These are phyloP conservation scores for Protomyctophum bolini DNA, from an alignment of 2,113 vertebrate species.

Conservation along the genomic window DNA sequence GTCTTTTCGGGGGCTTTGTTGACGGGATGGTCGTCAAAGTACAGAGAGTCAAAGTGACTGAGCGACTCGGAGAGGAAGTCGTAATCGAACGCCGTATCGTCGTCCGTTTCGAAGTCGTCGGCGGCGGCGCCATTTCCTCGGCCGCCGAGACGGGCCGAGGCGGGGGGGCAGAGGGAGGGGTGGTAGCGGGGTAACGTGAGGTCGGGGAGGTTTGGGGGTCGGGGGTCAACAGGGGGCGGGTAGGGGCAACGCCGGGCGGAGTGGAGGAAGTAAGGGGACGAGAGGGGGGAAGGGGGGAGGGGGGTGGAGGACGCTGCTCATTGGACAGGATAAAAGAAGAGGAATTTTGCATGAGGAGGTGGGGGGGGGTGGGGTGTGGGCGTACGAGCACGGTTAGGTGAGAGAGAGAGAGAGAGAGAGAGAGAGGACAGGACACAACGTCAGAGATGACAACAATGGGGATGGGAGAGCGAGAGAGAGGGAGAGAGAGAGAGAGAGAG, in stretches of 20 bases:
- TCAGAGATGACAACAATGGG: background rate
- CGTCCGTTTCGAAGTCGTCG: slow-evolving; percentile 28
- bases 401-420: slow-evolving; percentile 3
- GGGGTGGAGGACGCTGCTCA: slow-evolving; percentile 77
- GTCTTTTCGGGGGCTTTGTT: slow-evolving; percentile 27
- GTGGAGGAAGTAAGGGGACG: slow-evolving; percentile 78
- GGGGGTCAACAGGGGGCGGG: slow-evolving; percentile 42
- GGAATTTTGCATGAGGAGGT: slow-evolving; percentile 11
- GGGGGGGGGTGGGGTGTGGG: slow-evolving; percentile 7
- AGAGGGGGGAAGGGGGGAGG: slow-evolving; percentile 38
- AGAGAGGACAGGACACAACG: slow-evolving; percentile 14
- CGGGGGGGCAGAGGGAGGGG: too few species aligned
- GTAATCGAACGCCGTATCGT: slow-evolving; percentile 3
- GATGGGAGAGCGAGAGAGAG: background rate
- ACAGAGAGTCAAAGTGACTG: slow-evolving; percentile 69
- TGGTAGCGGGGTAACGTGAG: too few species aligned
- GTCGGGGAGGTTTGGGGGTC: slow-evolving; percentile 47
- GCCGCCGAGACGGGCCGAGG: too few species aligned
- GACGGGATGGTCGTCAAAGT: slow-evolving; percentile 43
- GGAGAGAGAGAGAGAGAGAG: slow-evolving; percentile 40
- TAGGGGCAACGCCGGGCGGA: slow-evolving; percentile 65
- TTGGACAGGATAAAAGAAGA: slow-evolving; percentile 14
- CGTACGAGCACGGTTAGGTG: slow-evolving; percentile 22
- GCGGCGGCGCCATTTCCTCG: too few species aligned
- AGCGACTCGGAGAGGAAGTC: slow-evolving; percentile 41